Evolutionary conservation across 2,888 invertebrate species (phyloP).

Genomic region (Epirrhoe alternata): DNA sequence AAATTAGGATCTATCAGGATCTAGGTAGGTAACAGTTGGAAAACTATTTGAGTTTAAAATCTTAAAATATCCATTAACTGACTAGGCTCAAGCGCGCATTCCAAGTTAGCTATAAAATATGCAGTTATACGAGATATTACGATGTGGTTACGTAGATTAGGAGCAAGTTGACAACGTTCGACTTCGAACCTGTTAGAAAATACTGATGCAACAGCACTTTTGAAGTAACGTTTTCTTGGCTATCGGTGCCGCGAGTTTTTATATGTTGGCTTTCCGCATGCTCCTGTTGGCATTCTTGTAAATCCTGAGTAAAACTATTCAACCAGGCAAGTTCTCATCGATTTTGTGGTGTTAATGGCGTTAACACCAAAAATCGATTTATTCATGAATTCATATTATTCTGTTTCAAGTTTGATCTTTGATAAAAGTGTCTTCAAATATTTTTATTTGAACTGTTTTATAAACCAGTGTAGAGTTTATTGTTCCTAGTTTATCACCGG

Average conservation of each 20-base stretch:
- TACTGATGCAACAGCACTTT: conserved; percentile 47
- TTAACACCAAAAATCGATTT: too few relatives aligned
- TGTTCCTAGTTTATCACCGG: too few relatives aligned
- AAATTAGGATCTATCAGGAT: not conserved
- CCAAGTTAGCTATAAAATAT: conserved; percentile 39
- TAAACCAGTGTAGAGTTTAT: too few relatives aligned
- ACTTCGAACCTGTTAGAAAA: conserved; percentile 68
- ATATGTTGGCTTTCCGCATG: conserved; percentile 22
- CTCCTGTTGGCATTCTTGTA: conserved; percentile 23
- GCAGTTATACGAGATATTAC: conserved; percentile 55
- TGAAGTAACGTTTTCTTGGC: conserved; percentile 36
- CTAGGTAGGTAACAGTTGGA: too few relatives aligned
- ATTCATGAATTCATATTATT: too few relatives aligned
- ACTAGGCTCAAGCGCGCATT: not conserved
- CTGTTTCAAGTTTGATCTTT: too few relatives aligned
- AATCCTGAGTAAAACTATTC: conserved; percentile 5
- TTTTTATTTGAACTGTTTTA: too few relatives aligned
- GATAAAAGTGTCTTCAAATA: too few relatives aligned
- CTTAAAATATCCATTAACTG: not conserved
- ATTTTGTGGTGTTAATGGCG: too few relatives aligned
- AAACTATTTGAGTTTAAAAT: not conserved
- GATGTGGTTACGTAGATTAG: conserved; percentile 64
- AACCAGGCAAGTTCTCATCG: not conserved
- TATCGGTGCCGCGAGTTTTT: conserved; percentile 31
- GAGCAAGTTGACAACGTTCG: conserved; percentile 52